Evolutionary conservation across 37 sponge, comb jelly and placozoan genomes (phyloP).

Genomic region (Axinella damicornis): DNA sequence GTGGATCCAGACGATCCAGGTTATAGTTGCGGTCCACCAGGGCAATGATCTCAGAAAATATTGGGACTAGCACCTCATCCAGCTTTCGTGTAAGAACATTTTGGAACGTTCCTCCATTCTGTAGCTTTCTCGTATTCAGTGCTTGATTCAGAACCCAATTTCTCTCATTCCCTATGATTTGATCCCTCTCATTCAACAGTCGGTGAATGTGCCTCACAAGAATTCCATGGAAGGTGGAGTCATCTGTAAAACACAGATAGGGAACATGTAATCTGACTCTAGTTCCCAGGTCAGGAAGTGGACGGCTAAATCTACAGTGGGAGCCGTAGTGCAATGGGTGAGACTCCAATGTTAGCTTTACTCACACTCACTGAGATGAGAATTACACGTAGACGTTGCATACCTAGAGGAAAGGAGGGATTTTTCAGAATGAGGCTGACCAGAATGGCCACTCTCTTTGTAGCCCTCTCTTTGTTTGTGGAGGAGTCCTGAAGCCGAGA

Average conservation of each 20-base stretch:
- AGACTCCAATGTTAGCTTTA: too few species aligned
- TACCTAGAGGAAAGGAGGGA: constrained; percentile 15
- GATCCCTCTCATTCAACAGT: constrained; percentile 62
- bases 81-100: constrained; percentile 57
- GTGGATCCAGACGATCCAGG: constrained; percentile 35
- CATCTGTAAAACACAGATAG: constrained; percentile 1
- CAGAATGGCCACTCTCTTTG: constrained; percentile 31
- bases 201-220: constrained; percentile 52
- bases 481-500: constrained; percentile 27
- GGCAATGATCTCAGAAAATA: constrained; percentile 71
- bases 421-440: constrained; percentile 42
- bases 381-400: not conserved
- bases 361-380: too few species aligned
- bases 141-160: constrained; percentile 75
- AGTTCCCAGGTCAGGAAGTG: not conserved
- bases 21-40: constrained; percentile 68
- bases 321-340: too few species aligned
- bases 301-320: too few species aligned
- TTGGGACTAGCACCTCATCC: constrained; percentile 64
- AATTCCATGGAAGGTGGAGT: constrained; percentile 52
- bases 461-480: constrained; percentile 30
- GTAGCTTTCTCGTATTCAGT: constrained; percentile 47
- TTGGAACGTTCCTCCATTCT: constrained; percentile 73
- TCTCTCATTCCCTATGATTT: not conserved
- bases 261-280: too few species aligned